Evolutionary conservation across 2,113 vertebrate species (phyloP), one percentile per base, ranked within the genome.

Genomic region (Embiotoca jacksoni): DNA sequence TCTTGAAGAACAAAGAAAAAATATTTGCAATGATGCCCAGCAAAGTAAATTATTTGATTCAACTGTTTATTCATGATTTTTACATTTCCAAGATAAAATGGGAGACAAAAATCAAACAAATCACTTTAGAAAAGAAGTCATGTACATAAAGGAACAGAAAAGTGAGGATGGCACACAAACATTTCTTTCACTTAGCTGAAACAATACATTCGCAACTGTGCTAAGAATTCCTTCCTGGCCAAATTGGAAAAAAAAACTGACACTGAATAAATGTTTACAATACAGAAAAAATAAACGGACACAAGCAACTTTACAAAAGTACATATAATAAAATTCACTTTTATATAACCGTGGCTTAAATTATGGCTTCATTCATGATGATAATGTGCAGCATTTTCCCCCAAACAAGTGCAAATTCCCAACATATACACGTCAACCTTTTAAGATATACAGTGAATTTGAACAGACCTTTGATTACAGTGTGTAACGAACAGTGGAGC

Each of bases 361-460:
- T 62, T 83, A 91, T 88, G 89, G 84, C 89, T 90, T 89, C 72
- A 63, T 85, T 84, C 64, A 80, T 44, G 30, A 81, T 59, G 57
- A 69, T 39, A 39, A 87, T 85, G 76, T 84, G 81, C 84, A 54
- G 16, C 72, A 63, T 46, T 52, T 61, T 59, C 46, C n/a, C 39
- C n/a, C 47, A 49, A 83, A 68, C 79, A 86, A 82, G 86, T 92
- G 91, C 91, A 87, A 90, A 88, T 66, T 85, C 60, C 80, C 62
- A 71, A 86, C 44, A 83, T 37, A 39, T 82, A 66, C 62, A 90
- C 63, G 60, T 75, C 75, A 86, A 86, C 72, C 10, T 67, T 47
- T 36, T 47, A 46, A 58, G 49, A 73, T 57, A 54, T 44, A 83
- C 72, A 82, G 53, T 78, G 56, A 79, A 44, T 49, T 58, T 52